These are phyloP conservation scores for Maccullochella peelii DNA, from an alignment of 2,113 vertebrate genomes.

Conservation along the genomic window DNA sequence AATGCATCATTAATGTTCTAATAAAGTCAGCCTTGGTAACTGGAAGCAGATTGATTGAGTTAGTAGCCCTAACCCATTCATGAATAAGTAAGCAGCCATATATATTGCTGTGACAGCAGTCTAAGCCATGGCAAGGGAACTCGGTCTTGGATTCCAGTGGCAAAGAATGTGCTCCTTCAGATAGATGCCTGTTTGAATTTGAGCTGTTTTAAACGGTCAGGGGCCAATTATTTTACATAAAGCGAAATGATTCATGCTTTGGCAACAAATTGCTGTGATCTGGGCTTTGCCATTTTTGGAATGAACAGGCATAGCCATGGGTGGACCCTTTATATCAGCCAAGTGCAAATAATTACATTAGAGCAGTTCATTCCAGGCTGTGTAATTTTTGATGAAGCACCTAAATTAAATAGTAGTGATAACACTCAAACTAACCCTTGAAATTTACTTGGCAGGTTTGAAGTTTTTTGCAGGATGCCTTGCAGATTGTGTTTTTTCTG, in stretches of 20 bases:
- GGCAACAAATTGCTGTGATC: conserved; percentile 50
- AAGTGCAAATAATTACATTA: conserved; percentile 53
- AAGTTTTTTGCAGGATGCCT: conserved; percentile 10
- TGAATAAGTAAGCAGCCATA: conserved; percentile 78
- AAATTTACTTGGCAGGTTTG: conserved; percentile 32
- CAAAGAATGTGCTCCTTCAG: conserved; percentile 9
- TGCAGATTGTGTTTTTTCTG: conserved; percentile 20
- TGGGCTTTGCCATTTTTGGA: conserved; percentile 41
- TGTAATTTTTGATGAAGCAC: conserved; percentile 56
- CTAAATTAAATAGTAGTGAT: conserved; percentile 46
- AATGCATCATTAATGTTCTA: conserved; percentile 82
- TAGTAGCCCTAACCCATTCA: conserved; percentile 73
- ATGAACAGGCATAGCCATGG: conserved; percentile 35
- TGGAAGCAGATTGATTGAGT: conserved; percentile 77
- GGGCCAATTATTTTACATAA: conserved; percentile 60
- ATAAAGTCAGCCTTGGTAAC: conserved; percentile 72
- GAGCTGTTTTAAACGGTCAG: conserved; percentile 41
- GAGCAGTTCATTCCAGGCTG: conserved; percentile 35
- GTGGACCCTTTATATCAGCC: conserved; percentile 42
- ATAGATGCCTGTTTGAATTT: conserved; percentile 26
- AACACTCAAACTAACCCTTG: conserved; percentile 20
- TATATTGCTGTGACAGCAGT: conserved; percentile 63
- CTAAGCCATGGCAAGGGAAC: background rate
- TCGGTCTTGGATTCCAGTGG: conserved; percentile 8
- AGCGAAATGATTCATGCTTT: conserved; percentile 50